These are phyloP conservation scores for Abrostola tripartita DNA, from an alignment of 2,888 invertebrate species.

Conservation along the genomic window DNA sequence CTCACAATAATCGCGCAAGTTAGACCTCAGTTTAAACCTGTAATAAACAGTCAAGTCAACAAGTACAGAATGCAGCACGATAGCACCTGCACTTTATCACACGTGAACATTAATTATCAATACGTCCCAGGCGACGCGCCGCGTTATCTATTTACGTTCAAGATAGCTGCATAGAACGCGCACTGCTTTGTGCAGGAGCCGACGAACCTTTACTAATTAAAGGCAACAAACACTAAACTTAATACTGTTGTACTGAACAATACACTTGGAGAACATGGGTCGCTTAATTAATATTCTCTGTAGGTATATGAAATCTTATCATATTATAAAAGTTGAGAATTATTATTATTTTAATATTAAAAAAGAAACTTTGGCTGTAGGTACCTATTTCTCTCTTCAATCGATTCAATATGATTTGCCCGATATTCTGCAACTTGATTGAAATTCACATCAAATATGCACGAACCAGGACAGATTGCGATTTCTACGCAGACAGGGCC, in stretches of 20 bases:
- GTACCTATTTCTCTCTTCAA: background rate
- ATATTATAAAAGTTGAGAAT: no score
- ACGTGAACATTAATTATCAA: background rate
- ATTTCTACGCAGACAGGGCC: slow-evolving; percentile 13
- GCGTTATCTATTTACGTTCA: background rate
- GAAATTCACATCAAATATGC: slow-evolving; percentile 14
- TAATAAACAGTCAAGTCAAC: no score
- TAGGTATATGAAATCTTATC: no score
- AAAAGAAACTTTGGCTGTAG: no score
- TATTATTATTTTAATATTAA: no score
- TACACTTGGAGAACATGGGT: background rate
- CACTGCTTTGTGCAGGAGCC: background rate
- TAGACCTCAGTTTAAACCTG: no score
- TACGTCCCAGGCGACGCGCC: background rate
- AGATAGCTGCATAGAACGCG: background rate
- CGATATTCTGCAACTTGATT: background rate
- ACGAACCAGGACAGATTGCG: slow-evolving; percentile 7
- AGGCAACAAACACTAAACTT: background rate
- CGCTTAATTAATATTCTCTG: no score
- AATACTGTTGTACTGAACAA: no score
- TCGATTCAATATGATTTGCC: background rate
- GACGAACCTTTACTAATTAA: background rate
- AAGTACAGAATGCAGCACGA: no score
- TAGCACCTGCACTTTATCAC: background rate
- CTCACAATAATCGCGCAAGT: no score